Conservation (phyloP, 2,113 vertebrate genomes). For the Embiotoca jacksoni region DNA sequence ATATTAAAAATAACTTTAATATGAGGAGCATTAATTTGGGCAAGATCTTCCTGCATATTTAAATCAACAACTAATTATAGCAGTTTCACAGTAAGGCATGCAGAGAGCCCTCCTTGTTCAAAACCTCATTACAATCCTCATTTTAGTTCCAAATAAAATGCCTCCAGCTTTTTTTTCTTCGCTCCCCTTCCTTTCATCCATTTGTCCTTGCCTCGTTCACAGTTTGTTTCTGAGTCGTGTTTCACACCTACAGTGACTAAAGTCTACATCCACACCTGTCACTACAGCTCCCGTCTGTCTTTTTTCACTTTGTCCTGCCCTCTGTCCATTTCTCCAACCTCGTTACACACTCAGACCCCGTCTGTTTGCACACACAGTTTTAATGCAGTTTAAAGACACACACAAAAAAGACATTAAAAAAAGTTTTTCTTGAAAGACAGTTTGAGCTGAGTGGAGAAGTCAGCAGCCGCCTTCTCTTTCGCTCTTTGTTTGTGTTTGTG, state of each 20-base stretch:
- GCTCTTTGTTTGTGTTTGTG: constrained; percentile 39
- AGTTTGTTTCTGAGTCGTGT: constrained; percentile 19
- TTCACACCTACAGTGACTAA: constrained; percentile 57
- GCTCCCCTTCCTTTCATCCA: constrained; percentile 28
- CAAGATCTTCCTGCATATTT: constrained; percentile 30
- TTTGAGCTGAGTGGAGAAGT: constrained; percentile 1
- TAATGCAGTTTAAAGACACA: constrained; percentile 16
- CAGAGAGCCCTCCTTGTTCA: constrained; percentile 37
- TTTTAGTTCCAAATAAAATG: constrained; percentile 52
- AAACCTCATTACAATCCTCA: constrained; percentile 54
- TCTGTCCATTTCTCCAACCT: constrained; percentile 49
- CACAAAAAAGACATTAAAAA: constrained; percentile 3
- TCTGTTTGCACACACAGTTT: constrained; percentile 45
- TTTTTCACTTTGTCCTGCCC: constrained; percentile 55
- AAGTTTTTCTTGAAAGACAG: constrained; percentile 30
- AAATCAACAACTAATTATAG: constrained; percentile 54
- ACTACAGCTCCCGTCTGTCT: constrained; percentile 71
- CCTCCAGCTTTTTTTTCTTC: constrained; percentile 32
- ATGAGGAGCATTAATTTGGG: constrained; percentile 33
- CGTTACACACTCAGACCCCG: constrained; percentile 30
- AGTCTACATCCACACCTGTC: constrained; percentile 64
- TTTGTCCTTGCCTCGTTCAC: constrained; percentile 61
- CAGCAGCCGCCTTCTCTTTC: constrained; percentile 9
- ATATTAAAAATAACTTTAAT: constrained; percentile 29
- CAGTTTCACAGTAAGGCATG: constrained; percentile 8